Base-by-base conservation (phyloP, 2,888 invertebrate genomes). In the Fragum fragum region DNA sequence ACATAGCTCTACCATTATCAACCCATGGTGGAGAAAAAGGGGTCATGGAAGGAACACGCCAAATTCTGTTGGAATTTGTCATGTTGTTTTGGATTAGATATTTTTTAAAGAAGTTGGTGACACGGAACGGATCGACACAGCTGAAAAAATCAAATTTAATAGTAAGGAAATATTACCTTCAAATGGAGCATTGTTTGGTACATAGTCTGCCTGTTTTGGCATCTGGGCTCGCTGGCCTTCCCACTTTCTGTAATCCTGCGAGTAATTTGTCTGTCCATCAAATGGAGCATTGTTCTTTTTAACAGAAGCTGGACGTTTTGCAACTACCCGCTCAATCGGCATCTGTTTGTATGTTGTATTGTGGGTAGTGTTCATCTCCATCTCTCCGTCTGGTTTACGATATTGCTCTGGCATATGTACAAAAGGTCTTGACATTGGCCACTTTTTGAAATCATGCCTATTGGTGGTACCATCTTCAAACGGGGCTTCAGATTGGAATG, bases 381-480 rank as follows among this genome's bases (percentile, higher is more conserved):
- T 92, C 18, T 91, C 89, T 1, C 94, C 94, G 1, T 89, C 90
- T 6, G 94, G 94, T 79, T 89, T 90, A 68, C 77, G 81, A 85
- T 93, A 94, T 39, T 73, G 85, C 6, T 93, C 93, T 2, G 90
- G 91, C 26, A 88, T 86, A 70, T 91, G 92, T 0, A 88, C 81
- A 77, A 76, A 89, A 2, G 93, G 93, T 55, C 90, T 84, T 61
- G 92, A 90, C 11, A 88, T 84, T 57, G 90, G 89, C 91, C 92
- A 92, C 57, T 77, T 86, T 61, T 90, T 88, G 81, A 88, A 94
- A 81, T 94, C 94, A 73, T 88, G 85, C 75, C 92, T 90, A 76
- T 92, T 89, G 0, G 94, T 95, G 28, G 95, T 95, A 42, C 86
- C 87, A 76, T 90, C 94, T 32, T 93, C 91, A 53, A 95, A 92